phyloP scores from a whole-genome alignment of 2,797 vertebrate species.

The Xiphorhynchus erythropygius region DNA sequence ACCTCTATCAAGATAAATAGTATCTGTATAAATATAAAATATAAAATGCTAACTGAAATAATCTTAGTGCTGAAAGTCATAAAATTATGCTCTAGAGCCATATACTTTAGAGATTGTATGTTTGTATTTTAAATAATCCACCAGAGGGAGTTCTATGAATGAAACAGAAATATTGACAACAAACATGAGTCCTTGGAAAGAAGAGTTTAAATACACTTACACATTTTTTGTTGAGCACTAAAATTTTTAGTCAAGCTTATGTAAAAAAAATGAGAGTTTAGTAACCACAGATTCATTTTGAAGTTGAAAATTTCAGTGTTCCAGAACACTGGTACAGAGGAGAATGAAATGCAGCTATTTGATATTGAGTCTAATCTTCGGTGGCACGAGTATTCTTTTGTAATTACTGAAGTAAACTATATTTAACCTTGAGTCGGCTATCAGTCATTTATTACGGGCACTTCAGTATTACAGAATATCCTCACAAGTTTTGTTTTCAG shows the following conservation, averaged over 20 bases:
- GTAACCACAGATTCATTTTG: background rate
- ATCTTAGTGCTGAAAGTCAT: background rate
- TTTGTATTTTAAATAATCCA: slow-evolving; percentile 15
- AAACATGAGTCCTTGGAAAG: background rate
- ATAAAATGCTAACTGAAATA: background rate
- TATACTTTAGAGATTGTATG: background rate
- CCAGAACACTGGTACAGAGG: background rate
- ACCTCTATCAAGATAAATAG: background rate
- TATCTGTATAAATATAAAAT: background rate
- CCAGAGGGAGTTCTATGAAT: slow-evolving; percentile 50
- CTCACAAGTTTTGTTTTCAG: background rate
- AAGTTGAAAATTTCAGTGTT: background rate
- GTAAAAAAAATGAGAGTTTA: background rate
- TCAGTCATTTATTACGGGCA: background rate
- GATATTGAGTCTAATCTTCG: background rate
- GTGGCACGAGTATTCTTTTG: background rate
- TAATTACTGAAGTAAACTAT: background rate
- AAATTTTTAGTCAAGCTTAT: background rate
- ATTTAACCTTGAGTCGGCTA: background rate
- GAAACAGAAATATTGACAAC: background rate
- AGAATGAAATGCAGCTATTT: background rate
- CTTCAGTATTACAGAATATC: background rate
- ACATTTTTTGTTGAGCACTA: background rate
- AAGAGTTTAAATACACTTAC: background rate
- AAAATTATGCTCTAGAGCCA: background rate